Conservation (phyloP, 2,797 vertebrate genomes). For the Typhlichthys eigenmanni region DNA sequence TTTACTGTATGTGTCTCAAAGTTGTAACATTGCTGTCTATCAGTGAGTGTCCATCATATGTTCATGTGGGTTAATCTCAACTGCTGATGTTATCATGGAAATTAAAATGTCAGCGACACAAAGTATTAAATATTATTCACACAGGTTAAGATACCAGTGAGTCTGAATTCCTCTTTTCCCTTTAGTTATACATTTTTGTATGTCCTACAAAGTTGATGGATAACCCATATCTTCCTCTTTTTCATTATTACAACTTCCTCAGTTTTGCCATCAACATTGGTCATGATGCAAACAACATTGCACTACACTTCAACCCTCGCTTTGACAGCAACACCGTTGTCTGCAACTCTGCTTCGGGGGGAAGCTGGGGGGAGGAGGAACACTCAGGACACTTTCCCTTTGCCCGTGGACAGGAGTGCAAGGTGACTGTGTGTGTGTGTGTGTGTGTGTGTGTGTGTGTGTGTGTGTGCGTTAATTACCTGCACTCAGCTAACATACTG, state of each 20-base stretch:
- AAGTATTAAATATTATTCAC: not conserved
- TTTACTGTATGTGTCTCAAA: no score
- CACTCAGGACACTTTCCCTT: slow-evolving; percentile 64
- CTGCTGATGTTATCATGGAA: no score
- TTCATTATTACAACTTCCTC: not conserved
- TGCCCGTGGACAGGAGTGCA: slow-evolving; percentile 59
- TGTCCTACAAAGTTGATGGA: not conserved
- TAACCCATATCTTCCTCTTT: not conserved
- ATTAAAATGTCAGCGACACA: no score
- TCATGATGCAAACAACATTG: slow-evolving; percentile 60
- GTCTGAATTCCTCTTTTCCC: not conserved
- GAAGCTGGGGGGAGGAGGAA: slow-evolving; percentile 62
- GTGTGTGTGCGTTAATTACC: not conserved
- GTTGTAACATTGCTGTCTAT: no score
- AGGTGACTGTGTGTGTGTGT: slow-evolving; percentile 61
- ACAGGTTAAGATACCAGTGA: not conserved
- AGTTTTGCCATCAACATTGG: slow-evolving; percentile 81
- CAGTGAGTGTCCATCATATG: no score
- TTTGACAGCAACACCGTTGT: slow-evolving; percentile 61
- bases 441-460: slow-evolving; percentile 6
- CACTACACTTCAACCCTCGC: slow-evolving; percentile 79
- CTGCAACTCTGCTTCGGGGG: slow-evolving; percentile 68
- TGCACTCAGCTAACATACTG: not conserved
- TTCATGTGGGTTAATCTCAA: no score
- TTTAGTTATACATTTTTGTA: not conserved